Evolutionary conservation across 2,888 invertebrate genomes (phyloP).

Genomic region (Drosophila cracens): DNA sequence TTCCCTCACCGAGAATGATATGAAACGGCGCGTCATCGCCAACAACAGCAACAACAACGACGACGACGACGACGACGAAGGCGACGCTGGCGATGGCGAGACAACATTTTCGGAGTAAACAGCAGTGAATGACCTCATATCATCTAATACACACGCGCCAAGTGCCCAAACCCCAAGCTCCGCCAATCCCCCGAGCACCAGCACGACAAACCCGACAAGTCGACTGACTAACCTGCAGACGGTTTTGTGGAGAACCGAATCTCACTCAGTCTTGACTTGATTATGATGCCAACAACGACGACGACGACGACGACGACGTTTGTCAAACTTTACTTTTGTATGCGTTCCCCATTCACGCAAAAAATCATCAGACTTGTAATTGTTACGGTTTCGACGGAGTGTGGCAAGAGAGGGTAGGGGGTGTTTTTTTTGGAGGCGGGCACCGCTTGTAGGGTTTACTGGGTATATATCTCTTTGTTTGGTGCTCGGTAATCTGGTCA

Average conservation of each 20-base stretch:
- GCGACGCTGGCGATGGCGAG: constrained; percentile 64
- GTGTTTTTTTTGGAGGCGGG: constrained; percentile 6
- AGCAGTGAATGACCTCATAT: constrained; percentile 84
- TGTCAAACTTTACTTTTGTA: constrained; percentile 63
- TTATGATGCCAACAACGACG: constrained; percentile 65
- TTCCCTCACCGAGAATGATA: constrained; percentile 38
- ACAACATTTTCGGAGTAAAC: constrained; percentile 80
- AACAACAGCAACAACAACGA: constrained; percentile 24
- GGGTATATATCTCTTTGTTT: constrained; percentile 46
- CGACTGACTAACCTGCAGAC: constrained; percentile 71
- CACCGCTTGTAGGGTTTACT: constrained; percentile 21
- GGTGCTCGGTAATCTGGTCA: constrained; percentile 54
- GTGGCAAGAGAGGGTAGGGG: neutral
- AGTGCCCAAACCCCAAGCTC: constrained; percentile 74
- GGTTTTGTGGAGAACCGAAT: constrained; percentile 47
- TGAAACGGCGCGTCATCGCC: constrained; percentile 67
- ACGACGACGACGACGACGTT: constrained; percentile 33
- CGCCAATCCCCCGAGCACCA: neutral
- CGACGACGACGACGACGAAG: constrained; percentile 16
- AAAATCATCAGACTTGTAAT: constrained; percentile 63
- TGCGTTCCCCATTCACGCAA: constrained; percentile 44
- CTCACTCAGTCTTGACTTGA: constrained; percentile 34
- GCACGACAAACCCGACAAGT: neutral
- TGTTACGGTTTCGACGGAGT: constrained; percentile 65
- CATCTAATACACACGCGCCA: constrained; percentile 83